These are phyloP conservation scores for Forbesichthys papilliferus DNA, from an alignment of 2,113 vertebrate species.

Conservation along the genomic window DNA sequence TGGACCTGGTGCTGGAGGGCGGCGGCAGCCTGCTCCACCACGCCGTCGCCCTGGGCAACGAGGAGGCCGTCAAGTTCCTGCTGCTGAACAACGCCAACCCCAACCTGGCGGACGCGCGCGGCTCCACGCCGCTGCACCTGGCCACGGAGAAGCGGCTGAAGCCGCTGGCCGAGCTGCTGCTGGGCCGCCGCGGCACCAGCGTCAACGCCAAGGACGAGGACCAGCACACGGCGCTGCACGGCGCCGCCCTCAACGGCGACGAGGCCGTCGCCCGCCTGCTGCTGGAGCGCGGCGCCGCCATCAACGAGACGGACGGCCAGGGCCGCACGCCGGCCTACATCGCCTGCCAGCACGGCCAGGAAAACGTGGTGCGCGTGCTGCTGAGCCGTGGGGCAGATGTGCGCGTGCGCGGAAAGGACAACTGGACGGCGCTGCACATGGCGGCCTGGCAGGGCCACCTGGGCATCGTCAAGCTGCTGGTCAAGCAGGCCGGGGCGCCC, in stretches of 20 bases:
- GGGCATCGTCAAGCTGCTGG: slow-evolving; percentile 89
- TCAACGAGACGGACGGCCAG: slow-evolving; percentile 86
- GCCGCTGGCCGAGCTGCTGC: slow-evolving; percentile 85
- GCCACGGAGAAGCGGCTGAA: slow-evolving; percentile 86
- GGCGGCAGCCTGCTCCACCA: slow-evolving; percentile 88
- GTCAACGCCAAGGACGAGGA: slow-evolving; percentile 93
- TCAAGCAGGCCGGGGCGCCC: slow-evolving; percentile 83
- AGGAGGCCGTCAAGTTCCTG: slow-evolving; percentile 94
- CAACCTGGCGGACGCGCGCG: slow-evolving; percentile 83
- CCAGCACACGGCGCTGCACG: slow-evolving; percentile 95
- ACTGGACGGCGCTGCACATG: slow-evolving; percentile 91
- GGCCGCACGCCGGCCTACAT: slow-evolving; percentile 91
- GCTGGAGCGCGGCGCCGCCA: slow-evolving; percentile 82
- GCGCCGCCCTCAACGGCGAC: slow-evolving; percentile 90
- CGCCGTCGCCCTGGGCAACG: slow-evolving; percentile 85
- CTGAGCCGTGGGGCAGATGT: slow-evolving; percentile 84
- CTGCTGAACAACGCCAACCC: slow-evolving; percentile 92
- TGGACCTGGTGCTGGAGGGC: slow-evolving; percentile 88
- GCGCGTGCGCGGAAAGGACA: slow-evolving; percentile 82
- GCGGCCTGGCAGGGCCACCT: slow-evolving; percentile 95
- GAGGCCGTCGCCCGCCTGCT: slow-evolving; percentile 88
- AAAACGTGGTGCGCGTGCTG: slow-evolving; percentile 87
- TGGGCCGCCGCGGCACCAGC: slow-evolving; percentile 87
- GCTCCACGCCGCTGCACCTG: slow-evolving; percentile 89
- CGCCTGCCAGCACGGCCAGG: slow-evolving; percentile 94